These are phyloP conservation scores for Eupithecia subfuscata DNA, from an alignment of 2,888 invertebrate genomes.

Conservation along the genomic window DNA sequence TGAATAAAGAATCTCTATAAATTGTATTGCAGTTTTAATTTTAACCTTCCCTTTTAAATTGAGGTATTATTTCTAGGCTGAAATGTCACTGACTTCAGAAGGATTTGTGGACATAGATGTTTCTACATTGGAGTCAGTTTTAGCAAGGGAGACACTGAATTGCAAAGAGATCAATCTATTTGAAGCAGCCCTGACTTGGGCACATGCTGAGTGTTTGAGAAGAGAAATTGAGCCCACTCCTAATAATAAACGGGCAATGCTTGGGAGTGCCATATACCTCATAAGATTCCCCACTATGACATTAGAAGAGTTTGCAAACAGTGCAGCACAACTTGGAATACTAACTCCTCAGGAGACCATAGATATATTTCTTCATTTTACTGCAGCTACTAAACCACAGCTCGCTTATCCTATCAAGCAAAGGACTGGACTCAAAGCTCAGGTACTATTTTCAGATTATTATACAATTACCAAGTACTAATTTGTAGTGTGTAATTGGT, in stretches of 20 bases:
- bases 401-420: conserved; percentile 92
- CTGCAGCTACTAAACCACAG: conserved; percentile 93
- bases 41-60: conserved; percentile 56
- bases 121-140: conserved; percentile 95
- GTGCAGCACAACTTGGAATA: conserved; percentile 96
- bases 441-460: conserved; percentile 78
- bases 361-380: conserved; percentile 97
- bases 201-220: conserved; percentile 93
- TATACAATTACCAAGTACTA: not conserved
- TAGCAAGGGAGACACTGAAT: conserved; percentile 96
- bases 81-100: conserved; percentile 97
- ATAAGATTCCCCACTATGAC: conserved; percentile 97
- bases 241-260: conserved; percentile 89
- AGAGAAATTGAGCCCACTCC: conserved; percentile 92
- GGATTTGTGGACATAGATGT: conserved; percentile 98
- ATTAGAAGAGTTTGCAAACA: conserved; percentile 95
- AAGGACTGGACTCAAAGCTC: conserved; percentile 94
- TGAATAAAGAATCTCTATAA: conserved; percentile 76
- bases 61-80: conserved; percentile 87
- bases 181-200: conserved; percentile 97
- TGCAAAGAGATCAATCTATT: conserved; percentile 96
- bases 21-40: conserved; percentile 85
- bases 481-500: too few species aligned
- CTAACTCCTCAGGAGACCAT: conserved; percentile 96
- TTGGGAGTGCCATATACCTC: conserved; percentile 92